Base-by-base conservation (phyloP, 2,113 vertebrate species). In the Thunnus maccoyii region DNA sequence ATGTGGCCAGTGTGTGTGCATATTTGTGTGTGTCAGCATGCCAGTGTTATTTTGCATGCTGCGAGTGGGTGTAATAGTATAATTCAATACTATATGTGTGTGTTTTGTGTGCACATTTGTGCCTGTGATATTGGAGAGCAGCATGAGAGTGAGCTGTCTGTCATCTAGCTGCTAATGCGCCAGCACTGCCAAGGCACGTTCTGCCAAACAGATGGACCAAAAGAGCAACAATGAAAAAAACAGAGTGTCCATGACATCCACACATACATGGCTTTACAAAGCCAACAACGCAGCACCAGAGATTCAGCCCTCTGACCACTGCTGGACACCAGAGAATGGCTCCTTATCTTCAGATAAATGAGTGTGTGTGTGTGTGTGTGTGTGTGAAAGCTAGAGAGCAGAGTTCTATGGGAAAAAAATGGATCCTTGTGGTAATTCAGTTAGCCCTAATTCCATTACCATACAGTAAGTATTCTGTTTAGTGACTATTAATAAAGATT, bases 121-220 rank as follows among this genome's bases (percentile, higher is more conserved):
- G 81, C 71, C 72, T 86, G 76, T 91, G 88, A 86, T 91, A 88
- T 51, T 58, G 81, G 89, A 86, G 81, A 86, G 63, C 81, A 62
- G 63, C 51, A 75, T 72, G 84, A 75, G 70, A 71, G 78, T 44
- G 86, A 82, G 76, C 78, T 82, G 86, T 89, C 88, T 89, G 86
- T 91, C 86, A 89, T 89, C 83, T 72, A 32, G 75, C 82, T 67
- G 83, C 83, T 90, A 89, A 86, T 78, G 77, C 54, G 56, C 41
- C 72, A 52, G 75, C 72, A 50, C 62, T 85, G 91, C 88, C 89
- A 91, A 86, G 79, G 32, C 85, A 86, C 66, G 30, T 81, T 84
- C 89, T 88, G 87, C 72, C 83, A 86, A 89, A 88, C 89, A 93
- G 91, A 93, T 91, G 92, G 88, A 88, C 83, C 56, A 55, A 84